A percentile compares a stretch with the other conserved stretches of the same genome.
Conservation (phyloP, 2,113 vertebrate species). For the Triplophysa tibetana region DNA sequence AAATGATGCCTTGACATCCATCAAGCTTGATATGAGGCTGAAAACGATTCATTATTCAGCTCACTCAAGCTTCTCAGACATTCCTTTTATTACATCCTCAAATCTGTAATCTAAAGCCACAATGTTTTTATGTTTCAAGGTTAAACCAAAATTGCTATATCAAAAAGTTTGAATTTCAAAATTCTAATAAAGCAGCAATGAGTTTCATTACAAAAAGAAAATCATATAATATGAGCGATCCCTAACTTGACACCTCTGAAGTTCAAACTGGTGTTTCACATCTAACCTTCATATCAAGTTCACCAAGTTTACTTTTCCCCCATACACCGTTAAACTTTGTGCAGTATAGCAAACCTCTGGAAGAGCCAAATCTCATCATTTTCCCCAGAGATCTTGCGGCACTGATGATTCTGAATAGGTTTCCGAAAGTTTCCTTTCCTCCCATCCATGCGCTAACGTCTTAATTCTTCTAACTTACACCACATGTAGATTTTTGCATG, state of each 20-base stretch:
- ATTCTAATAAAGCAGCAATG: no score
- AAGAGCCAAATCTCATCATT: constrained; percentile 60
- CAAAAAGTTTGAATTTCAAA: not conserved
- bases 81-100: not conserved
- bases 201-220: not conserved
- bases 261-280: constrained; percentile 51
- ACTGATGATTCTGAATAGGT: constrained; percentile 64
- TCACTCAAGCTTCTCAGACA: not conserved
- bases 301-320: not conserved
- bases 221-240: constrained; percentile 7
- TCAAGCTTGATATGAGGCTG: not conserved
- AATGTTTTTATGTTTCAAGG: not conserved
- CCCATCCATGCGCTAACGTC: constrained; percentile 50
- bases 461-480: constrained; percentile 70
- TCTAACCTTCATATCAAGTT: constrained; percentile 36
- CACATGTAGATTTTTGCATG: constrained; percentile 71
- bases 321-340: constrained; percentile 49
- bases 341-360: constrained; percentile 58
- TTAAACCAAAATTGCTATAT: no score
- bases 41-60: not conserved
- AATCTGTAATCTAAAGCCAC: not conserved
- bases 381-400: constrained; percentile 65
- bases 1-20: no score
- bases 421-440: constrained; percentile 60
- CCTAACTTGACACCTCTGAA: not conserved